These are phyloP conservation scores for Cynopterus sphinx DNA, from an alignment of 2,797 vertebrate genomes.

Conservation along the genomic window DNA sequence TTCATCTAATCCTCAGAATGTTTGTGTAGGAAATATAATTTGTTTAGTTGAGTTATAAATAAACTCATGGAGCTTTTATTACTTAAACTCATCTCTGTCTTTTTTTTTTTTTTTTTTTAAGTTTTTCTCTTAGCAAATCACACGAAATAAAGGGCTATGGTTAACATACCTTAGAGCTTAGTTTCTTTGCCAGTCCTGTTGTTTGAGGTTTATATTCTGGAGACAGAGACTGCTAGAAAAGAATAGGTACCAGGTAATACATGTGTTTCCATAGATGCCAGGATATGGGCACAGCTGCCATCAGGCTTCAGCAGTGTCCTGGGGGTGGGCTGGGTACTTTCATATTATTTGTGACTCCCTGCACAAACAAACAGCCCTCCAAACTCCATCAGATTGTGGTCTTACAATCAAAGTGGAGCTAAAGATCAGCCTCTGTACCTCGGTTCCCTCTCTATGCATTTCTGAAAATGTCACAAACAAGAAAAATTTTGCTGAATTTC, in stretches of 20 bases:
- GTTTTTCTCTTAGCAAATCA: neutral
- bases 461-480: neutral
- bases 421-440: neutral
- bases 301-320: neutral
- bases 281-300: neutral
- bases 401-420: neutral
- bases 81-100: neutral
- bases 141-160: neutral
- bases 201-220: neutral
- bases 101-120: neutral
- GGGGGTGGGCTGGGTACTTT: neutral
- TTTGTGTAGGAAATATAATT: neutral
- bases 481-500: neutral
- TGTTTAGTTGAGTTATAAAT: conserved; percentile 18
- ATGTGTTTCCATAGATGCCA: neutral
- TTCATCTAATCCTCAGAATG: conserved; percentile 29
- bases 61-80: neutral
- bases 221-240: neutral
- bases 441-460: neutral
- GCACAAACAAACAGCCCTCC: neutral
- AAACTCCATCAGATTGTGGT: neutral
- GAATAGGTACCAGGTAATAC: neutral
- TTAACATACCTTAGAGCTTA: neutral
- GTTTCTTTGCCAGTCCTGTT: neutral
- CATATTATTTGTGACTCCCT: neutral